Percentiles rank a stretch among this genome's conserved stretches.
phyloP scores from a whole-genome alignment of 2,888 invertebrate species.

The Diarsia rubi region DNA sequence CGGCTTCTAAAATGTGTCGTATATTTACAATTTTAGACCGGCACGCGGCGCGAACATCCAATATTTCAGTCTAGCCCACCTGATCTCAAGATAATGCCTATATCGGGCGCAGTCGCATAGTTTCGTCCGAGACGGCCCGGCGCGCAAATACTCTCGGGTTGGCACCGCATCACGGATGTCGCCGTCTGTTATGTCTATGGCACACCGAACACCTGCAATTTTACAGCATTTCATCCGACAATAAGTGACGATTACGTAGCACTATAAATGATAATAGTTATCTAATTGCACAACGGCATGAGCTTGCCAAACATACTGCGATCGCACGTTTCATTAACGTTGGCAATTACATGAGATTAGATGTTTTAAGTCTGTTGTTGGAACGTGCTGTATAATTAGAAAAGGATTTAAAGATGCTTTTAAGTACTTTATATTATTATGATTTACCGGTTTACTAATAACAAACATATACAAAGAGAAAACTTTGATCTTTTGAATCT shows the following conservation, averaged over 20 bases:
- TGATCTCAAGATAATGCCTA: slow-evolving; percentile 66
- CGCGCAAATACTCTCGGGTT: slow-evolving; percentile 73
- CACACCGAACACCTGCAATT: slow-evolving; percentile 65
- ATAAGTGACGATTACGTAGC: slow-evolving; percentile 51
- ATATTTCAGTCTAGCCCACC: slow-evolving; percentile 57
- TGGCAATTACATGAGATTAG: slow-evolving; percentile 39
- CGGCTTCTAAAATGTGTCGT: slow-evolving; percentile 13
- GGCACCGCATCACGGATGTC: slow-evolving; percentile 73
- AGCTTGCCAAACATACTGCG: slow-evolving; percentile 49
- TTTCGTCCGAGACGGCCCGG: slow-evolving; percentile 77
- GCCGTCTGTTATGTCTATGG: slow-evolving; percentile 64
- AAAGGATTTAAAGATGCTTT: slow-evolving; percentile 9
- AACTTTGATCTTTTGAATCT: background rate
- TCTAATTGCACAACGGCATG: slow-evolving; percentile 47
- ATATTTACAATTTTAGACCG: slow-evolving; percentile 43
- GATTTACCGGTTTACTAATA: background rate
- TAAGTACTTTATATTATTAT: slow-evolving; percentile 8
- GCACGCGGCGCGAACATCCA: slow-evolving; percentile 15
- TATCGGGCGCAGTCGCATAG: slow-evolving; percentile 67
- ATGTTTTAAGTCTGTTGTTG: slow-evolving; percentile 20
- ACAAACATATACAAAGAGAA: background rate
- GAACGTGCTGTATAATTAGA: slow-evolving; percentile 5
- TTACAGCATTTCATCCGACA: slow-evolving; percentile 35
- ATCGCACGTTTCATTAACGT: slow-evolving; percentile 41
- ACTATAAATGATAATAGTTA: slow-evolving; percentile 51